phyloP scores from a whole-genome alignment of 35 echinoderm and acorn worm species.

The Lytechinus pictus region DNA sequence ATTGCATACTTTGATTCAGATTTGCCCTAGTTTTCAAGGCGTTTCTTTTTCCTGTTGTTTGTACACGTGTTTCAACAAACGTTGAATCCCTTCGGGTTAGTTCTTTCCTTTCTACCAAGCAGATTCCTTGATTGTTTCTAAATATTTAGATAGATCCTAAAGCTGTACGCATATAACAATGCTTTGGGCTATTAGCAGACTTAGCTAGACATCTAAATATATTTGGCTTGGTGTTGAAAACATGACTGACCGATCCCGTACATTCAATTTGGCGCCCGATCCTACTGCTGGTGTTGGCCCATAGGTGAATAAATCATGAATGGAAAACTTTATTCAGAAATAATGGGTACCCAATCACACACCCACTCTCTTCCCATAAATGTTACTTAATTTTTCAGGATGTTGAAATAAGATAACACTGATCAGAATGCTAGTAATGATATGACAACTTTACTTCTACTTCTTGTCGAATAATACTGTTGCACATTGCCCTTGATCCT shows the following conservation, averaged over 20 bases:
- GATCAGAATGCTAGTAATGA: too few relatives aligned
- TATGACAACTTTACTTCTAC: too few relatives aligned
- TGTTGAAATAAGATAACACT: too few relatives aligned
- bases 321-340: background rate
- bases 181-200: slow-evolving; percentile 29
- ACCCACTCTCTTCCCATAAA: too few relatives aligned
- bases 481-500: too few relatives aligned
- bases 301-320: background rate
- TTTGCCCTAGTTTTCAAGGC: slow-evolving; percentile 30
- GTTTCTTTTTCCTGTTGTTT: background rate
- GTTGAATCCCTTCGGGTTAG: background rate
- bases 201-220: slow-evolving; percentile 20
- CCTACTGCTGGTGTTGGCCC: background rate
- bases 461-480: too few relatives aligned
- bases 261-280: background rate
- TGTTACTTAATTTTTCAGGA: too few relatives aligned
- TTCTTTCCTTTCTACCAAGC: background rate
- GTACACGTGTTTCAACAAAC: slow-evolving; percentile 35
- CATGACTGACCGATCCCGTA: background rate
- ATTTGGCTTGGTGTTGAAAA: slow-evolving; percentile 2
- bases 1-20: background rate
- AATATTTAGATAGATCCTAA: slow-evolving; percentile 25
- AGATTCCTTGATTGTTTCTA: slow-evolving; percentile 38
- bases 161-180: background rate
- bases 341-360: too few relatives aligned